Percentiles rank a stretch among this genome's conserved stretches.
phyloP scores from a whole-genome alignment of 2,888 invertebrate genomes.

The Pollenia angustigena region DNA sequence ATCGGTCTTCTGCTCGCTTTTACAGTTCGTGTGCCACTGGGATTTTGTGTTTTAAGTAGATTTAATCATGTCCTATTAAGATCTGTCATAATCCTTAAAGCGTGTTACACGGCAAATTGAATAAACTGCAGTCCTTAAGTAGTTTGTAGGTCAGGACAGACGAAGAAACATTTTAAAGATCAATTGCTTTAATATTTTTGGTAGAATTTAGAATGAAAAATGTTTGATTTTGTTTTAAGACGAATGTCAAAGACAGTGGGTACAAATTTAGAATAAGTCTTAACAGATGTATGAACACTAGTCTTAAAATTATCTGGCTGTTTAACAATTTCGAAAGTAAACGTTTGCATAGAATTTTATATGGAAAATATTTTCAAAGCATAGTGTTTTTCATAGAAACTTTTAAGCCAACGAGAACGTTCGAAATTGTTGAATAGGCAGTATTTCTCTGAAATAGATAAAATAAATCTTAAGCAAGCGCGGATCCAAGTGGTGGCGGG shows the following conservation, averaged over 20 bases:
- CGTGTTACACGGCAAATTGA: constrained; percentile 83
- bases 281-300: too few relatives aligned
- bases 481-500: too few relatives aligned
- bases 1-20: constrained; percentile 2
- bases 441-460: too few relatives aligned
- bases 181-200: constrained; percentile 45
- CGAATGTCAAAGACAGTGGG: constrained; percentile 50
- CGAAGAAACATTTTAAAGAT: constrained; percentile 46
- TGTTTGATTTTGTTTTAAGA: not conserved
- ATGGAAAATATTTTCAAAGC: too few relatives aligned
- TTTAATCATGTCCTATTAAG: constrained; percentile 70
- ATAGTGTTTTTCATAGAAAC: too few relatives aligned
- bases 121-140: constrained; percentile 74
- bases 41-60: constrained; percentile 55
- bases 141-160: constrained; percentile 10
- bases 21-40: constrained; percentile 49
- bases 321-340: too few relatives aligned
- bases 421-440: too few relatives aligned
- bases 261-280: too few relatives aligned
- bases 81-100: constrained; percentile 83
- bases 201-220: not conserved
- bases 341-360: too few relatives aligned
- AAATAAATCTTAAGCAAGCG: too few relatives aligned
- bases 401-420: too few relatives aligned
- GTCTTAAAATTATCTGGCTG: too few relatives aligned